Evolutionary conservation across 2,113 vertebrate genomes (phyloP).

Genomic region (Lipophrys pholis): DNA sequence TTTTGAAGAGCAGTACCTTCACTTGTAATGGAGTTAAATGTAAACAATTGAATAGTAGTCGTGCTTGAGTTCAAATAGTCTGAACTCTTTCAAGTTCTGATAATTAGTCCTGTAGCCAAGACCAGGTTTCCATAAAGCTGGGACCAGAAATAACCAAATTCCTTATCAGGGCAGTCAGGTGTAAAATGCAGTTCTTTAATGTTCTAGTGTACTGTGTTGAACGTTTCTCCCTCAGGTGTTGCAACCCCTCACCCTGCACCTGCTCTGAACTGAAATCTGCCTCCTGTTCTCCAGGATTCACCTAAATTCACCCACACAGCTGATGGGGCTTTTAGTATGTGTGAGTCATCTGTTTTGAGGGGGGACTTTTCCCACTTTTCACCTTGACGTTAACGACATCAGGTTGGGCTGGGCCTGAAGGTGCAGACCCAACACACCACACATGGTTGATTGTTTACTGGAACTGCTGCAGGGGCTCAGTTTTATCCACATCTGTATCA

Average conservation of each 20-base stretch:
- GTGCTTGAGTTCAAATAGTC: too few relatives aligned
- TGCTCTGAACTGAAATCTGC: not conserved
- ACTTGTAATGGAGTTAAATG: too few relatives aligned
- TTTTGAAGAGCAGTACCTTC: too few relatives aligned
- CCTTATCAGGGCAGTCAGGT: too few relatives aligned
- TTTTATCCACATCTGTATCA: not conserved
- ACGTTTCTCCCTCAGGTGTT: not conserved
- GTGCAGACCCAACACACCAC: slow-evolving; percentile 65
- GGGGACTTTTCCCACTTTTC: not conserved
- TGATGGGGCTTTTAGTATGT: not conserved
- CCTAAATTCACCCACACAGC: slow-evolving; percentile 3
- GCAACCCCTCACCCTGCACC: not conserved
- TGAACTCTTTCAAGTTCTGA: too few relatives aligned
- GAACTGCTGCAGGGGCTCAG: slow-evolving; percentile 23
- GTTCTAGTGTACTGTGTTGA: not conserved
- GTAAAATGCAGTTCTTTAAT: too few relatives aligned
- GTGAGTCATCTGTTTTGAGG: slow-evolving; percentile 25
- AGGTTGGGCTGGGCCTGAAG: slow-evolving; percentile 17
- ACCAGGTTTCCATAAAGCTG: too few relatives aligned
- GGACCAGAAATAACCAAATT: too few relatives aligned
- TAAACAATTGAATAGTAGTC: too few relatives aligned
- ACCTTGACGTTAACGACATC: not conserved
- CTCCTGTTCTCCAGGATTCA: not conserved
- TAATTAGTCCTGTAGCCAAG: too few relatives aligned
- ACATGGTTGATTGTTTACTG: slow-evolving; percentile 74